Evolutionary conservation across 2,797 vertebrate genomes (phyloP).

Genomic region (Rhinogobio ventralis): DNA sequence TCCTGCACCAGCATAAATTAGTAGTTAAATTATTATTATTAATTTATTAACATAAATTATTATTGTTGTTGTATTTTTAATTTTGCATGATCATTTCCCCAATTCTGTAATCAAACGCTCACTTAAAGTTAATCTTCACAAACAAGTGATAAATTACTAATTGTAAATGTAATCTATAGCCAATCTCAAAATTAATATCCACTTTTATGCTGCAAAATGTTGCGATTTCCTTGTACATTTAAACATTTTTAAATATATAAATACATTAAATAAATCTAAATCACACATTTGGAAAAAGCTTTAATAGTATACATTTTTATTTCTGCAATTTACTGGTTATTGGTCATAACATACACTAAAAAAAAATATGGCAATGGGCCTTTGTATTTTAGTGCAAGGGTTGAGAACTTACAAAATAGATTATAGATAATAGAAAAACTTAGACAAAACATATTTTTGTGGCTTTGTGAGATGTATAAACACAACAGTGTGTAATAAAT

Average conservation of each 20-base stretch:
- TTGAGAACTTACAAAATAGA: background rate
- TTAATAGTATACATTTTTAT: no score
- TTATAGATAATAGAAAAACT: background rate
- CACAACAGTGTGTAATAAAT: background rate
- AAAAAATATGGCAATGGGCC: no score
- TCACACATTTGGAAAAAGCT: background rate
- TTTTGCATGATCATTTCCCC: background rate
- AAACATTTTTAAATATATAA: background rate
- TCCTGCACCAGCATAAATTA: no score
- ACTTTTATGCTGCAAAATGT: background rate
- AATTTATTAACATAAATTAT: no score
- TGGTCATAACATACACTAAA: background rate
- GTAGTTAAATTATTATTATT: no score
- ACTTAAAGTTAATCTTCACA: background rate
- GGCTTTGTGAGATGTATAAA: background rate
- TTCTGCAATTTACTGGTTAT: background rate
- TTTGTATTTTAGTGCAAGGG: background rate
- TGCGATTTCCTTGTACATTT: background rate
- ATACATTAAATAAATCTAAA: background rate
- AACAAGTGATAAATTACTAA: background rate
- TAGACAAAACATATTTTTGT: background rate
- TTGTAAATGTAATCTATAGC: background rate
- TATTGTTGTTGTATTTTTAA: background rate
- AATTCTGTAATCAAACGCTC: no score
- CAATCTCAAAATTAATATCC: background rate